Evolutionary conservation across 2,797 vertebrate genomes (phyloP).

Genomic region (Melanotaenia boesemani): DNA sequence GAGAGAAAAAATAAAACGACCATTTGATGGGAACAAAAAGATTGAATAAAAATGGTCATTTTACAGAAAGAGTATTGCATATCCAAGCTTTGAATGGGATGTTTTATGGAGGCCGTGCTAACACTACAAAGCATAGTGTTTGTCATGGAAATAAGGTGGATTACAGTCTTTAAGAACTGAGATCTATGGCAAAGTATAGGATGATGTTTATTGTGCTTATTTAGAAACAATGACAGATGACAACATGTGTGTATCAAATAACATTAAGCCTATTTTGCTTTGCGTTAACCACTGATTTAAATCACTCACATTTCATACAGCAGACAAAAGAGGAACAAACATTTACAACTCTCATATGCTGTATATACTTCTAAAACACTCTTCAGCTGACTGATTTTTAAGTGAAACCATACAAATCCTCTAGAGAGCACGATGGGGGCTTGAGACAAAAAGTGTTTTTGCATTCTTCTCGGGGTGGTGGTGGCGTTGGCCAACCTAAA

Average conservation of each 20-base stretch:
- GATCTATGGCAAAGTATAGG: slow-evolving; percentile 77
- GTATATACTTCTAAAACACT: slow-evolving; percentile 38
- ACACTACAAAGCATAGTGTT: slow-evolving; percentile 78
- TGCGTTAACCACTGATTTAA: slow-evolving; percentile 61
- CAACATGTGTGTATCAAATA: slow-evolving; percentile 60
- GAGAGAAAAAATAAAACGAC: slow-evolving; percentile 73
- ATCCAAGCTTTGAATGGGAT: slow-evolving; percentile 73
- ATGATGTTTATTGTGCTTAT: slow-evolving; percentile 69
- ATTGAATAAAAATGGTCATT: slow-evolving; percentile 89
- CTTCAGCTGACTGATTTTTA: slow-evolving; percentile 56
- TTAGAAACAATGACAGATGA: slow-evolving; percentile 54
- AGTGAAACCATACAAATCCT: slow-evolving; percentile 71
- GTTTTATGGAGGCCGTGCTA: slow-evolving; percentile 71
- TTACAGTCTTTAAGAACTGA: slow-evolving; percentile 79
- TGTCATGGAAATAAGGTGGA: slow-evolving; percentile 81
- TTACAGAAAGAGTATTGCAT: slow-evolving; percentile 72
- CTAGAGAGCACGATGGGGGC: slow-evolving; percentile 57
- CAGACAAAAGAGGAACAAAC: slow-evolving; percentile 30
- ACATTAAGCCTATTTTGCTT: slow-evolving; percentile 51
- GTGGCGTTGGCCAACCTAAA: slow-evolving; percentile 71
- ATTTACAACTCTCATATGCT: slow-evolving; percentile 22
- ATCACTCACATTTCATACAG: slow-evolving; percentile 47
- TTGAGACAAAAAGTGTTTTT: slow-evolving; percentile 63
- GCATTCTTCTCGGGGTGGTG: slow-evolving; percentile 68
- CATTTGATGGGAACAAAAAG: slow-evolving; percentile 80